These are phyloP conservation scores for Venturia canescens DNA, from an alignment of 1,140 invertebrate genomes.

Conservation along the genomic window DNA sequence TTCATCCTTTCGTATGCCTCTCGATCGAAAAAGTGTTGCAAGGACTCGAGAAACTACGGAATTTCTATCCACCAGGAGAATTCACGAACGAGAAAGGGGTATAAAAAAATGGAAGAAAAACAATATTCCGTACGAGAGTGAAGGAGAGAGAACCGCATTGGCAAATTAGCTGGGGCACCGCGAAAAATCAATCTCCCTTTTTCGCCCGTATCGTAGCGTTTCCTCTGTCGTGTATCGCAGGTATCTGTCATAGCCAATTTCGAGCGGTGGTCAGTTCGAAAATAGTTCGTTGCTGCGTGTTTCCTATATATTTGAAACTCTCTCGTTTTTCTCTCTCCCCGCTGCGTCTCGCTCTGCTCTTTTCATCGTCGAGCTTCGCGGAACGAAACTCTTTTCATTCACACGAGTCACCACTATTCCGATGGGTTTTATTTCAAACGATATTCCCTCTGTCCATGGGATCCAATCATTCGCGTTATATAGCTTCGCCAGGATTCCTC, in stretches of 20 bases:
- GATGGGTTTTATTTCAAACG: slow-evolving; percentile 21
- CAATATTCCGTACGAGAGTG: slow-evolving; percentile 18
- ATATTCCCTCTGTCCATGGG: background rate
- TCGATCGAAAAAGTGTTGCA: too few relatives aligned
- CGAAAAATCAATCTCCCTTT: slow-evolving; percentile 72
- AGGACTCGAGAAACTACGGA: too few relatives aligned
- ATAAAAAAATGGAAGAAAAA: background rate
- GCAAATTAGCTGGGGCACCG: slow-evolving; percentile 68
- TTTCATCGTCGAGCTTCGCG: background rate
- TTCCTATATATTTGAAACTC: background rate
- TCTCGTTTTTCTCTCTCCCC: background rate
- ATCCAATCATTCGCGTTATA: slow-evolving; percentile 10
- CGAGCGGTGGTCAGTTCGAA: slow-evolving; percentile 47
- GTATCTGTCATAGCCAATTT: slow-evolving; percentile 54
- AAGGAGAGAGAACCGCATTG: slow-evolving; percentile 44
- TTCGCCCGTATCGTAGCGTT: slow-evolving; percentile 33
- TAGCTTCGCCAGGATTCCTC: background rate
- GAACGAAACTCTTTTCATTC: slow-evolving; percentile 20
- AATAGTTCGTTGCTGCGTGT: slow-evolving; percentile 49
- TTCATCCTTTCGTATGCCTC: too few relatives aligned
- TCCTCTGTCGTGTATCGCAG: slow-evolving; percentile 22
- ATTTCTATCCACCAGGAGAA: too few relatives aligned
- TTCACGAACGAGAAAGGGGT: too few relatives aligned
- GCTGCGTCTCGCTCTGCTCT: slow-evolving; percentile 7
- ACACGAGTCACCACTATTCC: background rate